Evolutionary conservation across 2,888 invertebrate genomes (phyloP), one percentile per base, ranked within the genome.

Genomic region (Unio pictorum): DNA sequence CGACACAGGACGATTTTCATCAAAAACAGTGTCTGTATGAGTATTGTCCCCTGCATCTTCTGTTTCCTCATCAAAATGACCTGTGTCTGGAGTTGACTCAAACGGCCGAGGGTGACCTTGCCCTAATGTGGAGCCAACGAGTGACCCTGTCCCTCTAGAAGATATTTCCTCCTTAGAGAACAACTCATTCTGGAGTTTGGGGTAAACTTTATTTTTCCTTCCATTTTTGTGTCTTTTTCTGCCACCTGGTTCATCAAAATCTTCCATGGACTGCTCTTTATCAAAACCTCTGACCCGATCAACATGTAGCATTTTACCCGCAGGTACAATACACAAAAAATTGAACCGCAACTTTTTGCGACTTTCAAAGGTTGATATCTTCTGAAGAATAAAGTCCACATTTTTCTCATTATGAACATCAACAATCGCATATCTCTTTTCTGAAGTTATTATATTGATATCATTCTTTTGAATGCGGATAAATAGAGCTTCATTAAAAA

Each of bases 351-450:
- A 59, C 11, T 74, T 71, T 54, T 68, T 64, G n/a, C 79, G 63
- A 45, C 76, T 77, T 54, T 74, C 77, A 61, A 65, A 69, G n/a
- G 73, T 67, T 6, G 61, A 60, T 5, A 81, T 57, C 26, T 67
- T 68, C 61, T 79, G 72, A 11, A 79, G 68, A 15, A 77, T 67
- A 66, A 65, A 76, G 30, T 77, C 72, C 4, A 80, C 75, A 55
- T 78, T 73, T 20, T 76, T 72, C 26, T 76, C 79, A 63, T 76
- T 68, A 30, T 78, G 78, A 26, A 80, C 74, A 69, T 81, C 74
- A 20, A 84, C 73, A 30, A 80, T 75, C 1, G 81, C 82, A 66
- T 78, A 79, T 15, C 75, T 66, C 56, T 76, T 76, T 34, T 66
- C 59, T 45, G 76, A 73, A 62, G 73, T 78, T 55, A 75, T 72